phyloP scores from a whole-genome alignment of 1,140 invertebrate species.

The Chlorops oryzae region DNA sequence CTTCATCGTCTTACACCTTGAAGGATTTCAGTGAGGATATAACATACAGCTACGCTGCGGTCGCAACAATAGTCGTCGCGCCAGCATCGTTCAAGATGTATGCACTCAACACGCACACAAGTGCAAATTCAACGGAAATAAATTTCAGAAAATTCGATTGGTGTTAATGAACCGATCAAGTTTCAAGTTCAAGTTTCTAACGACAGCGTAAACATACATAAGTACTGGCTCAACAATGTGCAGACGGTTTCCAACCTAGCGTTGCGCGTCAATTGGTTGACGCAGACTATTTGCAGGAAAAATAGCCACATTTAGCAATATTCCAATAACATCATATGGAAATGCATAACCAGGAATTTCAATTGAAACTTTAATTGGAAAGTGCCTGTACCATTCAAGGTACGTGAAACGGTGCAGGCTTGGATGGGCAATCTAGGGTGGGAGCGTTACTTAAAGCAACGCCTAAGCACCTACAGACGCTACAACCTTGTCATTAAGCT shows the following conservation, averaged over 20 bases:
- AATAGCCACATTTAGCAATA: not conserved
- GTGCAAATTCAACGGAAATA: no score
- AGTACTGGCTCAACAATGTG: not conserved
- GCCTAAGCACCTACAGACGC: no score
- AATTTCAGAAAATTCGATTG: constrained; percentile 3
- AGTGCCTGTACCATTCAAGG: constrained; percentile 1
- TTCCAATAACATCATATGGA: not conserved
- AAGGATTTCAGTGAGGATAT: not conserved
- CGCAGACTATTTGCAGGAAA: no score
- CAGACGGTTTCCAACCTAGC: no score
- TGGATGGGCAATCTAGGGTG: not conserved
- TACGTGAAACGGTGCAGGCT: constrained; percentile 2
- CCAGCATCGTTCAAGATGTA: no score
- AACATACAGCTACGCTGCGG: constrained; percentile 3
- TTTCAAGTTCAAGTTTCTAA: not conserved
- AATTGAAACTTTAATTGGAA: constrained; percentile 5
- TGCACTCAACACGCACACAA: no score
- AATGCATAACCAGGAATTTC: not conserved
- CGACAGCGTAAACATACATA: not conserved
- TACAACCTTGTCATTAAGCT: no score
- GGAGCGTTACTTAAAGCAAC: no score
- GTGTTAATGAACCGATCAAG: not conserved
- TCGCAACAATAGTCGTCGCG: no score
- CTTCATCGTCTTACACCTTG: not conserved
- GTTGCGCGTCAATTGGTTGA: no score